These are phyloP conservation scores for Microcaecilia unicolor DNA, from an alignment of 2,797 vertebrate genomes.

Conservation along the genomic window DNA sequence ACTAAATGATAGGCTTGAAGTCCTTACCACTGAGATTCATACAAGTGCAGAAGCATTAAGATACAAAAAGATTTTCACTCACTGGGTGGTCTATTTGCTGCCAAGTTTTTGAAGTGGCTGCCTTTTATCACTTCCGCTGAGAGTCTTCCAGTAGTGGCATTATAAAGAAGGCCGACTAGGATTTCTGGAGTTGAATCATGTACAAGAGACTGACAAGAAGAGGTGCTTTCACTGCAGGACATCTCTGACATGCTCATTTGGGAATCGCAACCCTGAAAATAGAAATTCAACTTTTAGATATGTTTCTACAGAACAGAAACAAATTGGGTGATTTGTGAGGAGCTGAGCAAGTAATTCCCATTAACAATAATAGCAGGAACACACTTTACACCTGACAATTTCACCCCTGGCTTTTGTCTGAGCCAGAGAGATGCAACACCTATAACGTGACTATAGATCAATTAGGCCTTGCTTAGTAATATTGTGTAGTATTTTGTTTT, in stretches of 20 bases:
- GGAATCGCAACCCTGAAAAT: conserved; percentile 77
- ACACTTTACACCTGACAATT: too few relatives aligned
- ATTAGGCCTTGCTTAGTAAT: too few relatives aligned
- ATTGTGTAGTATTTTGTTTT: too few relatives aligned
- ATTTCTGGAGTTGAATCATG: conserved; percentile 86
- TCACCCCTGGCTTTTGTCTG: too few relatives aligned
- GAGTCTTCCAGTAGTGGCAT: conserved; percentile 91
- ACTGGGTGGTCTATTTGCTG: conserved; percentile 96
- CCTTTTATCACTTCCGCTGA: conserved; percentile 97
- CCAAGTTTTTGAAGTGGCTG: conserved; percentile 95
- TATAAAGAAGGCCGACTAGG: conserved; percentile 89
- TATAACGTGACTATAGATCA: too few relatives aligned
- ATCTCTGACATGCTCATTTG: conserved; percentile 86
- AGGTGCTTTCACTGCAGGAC: conserved; percentile 85
- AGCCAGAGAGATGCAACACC: too few relatives aligned
- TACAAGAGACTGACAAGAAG: conserved; percentile 90
- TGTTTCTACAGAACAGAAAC: not conserved
- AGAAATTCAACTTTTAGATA: conserved; percentile 16
- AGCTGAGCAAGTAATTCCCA: conserved; percentile 2
- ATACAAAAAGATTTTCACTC: conserved; percentile 62
- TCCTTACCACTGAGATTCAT: conserved; percentile 14
- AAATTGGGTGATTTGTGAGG: not conserved
- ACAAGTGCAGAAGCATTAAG: conserved; percentile 35
- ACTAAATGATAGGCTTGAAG: conserved; percentile 41
- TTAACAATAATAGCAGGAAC: not conserved